phyloP scores from a whole-genome alignment of 2,113 vertebrate species.

The Puffinus mauretanicus region DNA sequence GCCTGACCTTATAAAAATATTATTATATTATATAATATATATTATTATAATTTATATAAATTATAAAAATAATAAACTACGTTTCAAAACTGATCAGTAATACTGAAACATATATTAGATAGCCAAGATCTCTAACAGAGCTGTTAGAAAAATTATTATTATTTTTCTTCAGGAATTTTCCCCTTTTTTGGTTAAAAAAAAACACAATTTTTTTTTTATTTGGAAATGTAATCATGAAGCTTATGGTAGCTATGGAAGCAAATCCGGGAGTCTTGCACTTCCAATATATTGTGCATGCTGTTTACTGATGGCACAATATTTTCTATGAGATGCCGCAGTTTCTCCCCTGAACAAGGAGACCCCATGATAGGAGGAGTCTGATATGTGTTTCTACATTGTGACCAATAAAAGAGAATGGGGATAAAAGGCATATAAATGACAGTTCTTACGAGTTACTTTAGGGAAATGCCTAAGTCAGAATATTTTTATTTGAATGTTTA shows the following conservation, averaged over 20 bases:
- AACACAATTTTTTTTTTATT: background rate
- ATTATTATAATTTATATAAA: too few relatives aligned
- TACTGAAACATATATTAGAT: background rate
- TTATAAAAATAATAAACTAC: background rate
- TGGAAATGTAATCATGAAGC: background rate
- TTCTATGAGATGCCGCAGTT: background rate
- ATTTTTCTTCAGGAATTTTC: background rate
- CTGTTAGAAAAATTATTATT: background rate
- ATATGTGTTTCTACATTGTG: background rate
- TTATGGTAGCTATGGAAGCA: background rate
- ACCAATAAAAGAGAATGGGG: background rate
- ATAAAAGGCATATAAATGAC: background rate
- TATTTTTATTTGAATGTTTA: background rate
- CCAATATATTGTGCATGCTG: background rate
- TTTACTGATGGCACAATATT: background rate
- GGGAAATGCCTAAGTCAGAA: background rate
- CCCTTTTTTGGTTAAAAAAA: background rate
- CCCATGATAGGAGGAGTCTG: accelerated
- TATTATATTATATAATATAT: too few relatives aligned
- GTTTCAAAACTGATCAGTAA: background rate
- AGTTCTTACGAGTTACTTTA: background rate
- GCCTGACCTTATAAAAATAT: background rate
- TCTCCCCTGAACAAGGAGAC: background rate
- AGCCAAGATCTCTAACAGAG: background rate
- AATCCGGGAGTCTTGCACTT: background rate